Base-by-base conservation (phyloP, 2,888 invertebrate genomes). In the Sphecodes monilicornis region DNA sequence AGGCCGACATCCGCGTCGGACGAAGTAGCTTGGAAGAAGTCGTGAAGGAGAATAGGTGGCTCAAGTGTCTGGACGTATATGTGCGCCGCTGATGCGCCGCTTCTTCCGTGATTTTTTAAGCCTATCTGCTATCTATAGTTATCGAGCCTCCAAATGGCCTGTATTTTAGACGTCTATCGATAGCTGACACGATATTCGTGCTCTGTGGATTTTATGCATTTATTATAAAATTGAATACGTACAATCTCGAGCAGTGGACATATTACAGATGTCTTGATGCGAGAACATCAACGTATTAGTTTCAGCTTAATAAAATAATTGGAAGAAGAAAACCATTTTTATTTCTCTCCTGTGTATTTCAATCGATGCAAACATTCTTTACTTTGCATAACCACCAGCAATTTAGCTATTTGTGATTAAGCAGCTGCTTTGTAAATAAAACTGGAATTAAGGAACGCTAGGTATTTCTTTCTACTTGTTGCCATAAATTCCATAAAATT, bases 11-110 rank as follows among this genome's bases (percentile, higher is more conserved):
- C 85, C 46, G 26, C 50, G 41, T 64, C 22, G 80, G 75, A 68
- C 39, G 57, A 78, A 79, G 76, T 71, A 71, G 60, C 78, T 74
- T 18, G 41, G 75, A 71, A 78, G 71, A 82, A 78, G 75, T 75
- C 82, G 69, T 57, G 72, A 43, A 71, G 79, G 43, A 80, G 77
- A 85, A 73, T 71, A 80, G 71, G 75, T 64, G 26, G 57, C 18
- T 73, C 69, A 78, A 82, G 60, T 73, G 43, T 43, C 69, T n/a
- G 64, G 29, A 43, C 16, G 29, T 43, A 57, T 32, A 79, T 79
- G 80, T 75, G 76, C 73, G 39, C 36, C 41, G 29, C 29, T 29
- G 32, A 29, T 32, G 26, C 6, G 13, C 13, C 18, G 13, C 57
- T 57, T 57, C 57, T 57, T 26, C 57, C 13, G 26, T 13, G 26